Base-by-base conservation (phyloP, 2,888 invertebrate genomes). In the Melieria picta region DNA sequence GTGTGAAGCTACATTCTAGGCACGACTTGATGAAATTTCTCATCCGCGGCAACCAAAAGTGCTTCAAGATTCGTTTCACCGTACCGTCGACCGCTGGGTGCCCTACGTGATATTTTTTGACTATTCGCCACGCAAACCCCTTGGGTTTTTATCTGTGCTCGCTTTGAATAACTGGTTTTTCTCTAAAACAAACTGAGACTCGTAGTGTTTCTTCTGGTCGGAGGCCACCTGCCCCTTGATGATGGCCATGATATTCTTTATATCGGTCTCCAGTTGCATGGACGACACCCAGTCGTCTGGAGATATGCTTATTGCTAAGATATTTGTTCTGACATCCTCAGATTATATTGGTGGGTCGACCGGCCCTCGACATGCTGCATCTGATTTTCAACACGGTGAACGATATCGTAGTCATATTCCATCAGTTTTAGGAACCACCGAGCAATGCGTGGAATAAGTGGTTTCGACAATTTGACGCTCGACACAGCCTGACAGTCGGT, bases 371-470 rank as follows among this genome's bases (percentile, higher is more conserved):
- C 75, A 58, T 75, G 72, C 42, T 47, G 52, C 73, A 75, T 72
- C 9, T 7, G 2, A 50, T 11, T 50, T 50, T 11, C 50, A 11
- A 7, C 11, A 50, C 50, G 7, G 7, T 50, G 50, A 50, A 50
- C 50, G 9, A 50, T 11, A 11, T 11, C 11, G 50, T 50, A 77
- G 60, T 78, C 75, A 48, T 75, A 80, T 45, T 79, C 79, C 16
- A 75, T 75, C 42, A 80, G 61, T 46, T 65, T 62, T 7, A 79
- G 67, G 57, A 75, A 71, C 82, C 82, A 83, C 10, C 82, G 72
- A 2, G 80, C 81, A 16, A 82, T 79, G 42, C 81, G 69, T 1
- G 0, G 84, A 85, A 3, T 81, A 68, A 62, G 13, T 45, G 11
- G n/a, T n/a, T 10, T 61, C 61, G 7, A 45, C 42, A 7, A 13